Percentiles rank a stretch among this genome's conserved stretches.
phyloP scores from a whole-genome alignment of 2,888 invertebrate species.

The Steromphala cineraria region DNA sequence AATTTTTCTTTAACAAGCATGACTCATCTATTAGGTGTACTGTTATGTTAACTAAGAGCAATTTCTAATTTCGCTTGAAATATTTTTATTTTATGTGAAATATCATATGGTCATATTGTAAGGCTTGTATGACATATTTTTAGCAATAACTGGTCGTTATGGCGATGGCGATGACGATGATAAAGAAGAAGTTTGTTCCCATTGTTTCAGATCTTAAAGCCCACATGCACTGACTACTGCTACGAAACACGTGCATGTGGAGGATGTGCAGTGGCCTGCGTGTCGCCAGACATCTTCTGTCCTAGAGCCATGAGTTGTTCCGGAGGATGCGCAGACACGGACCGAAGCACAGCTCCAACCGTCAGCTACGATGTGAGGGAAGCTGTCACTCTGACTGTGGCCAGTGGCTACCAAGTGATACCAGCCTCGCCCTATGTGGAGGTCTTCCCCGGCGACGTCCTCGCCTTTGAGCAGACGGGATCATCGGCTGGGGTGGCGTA shows the following conservation, averaged over 20 bases:
- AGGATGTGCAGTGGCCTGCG: constrained; percentile 25
- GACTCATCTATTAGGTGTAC: too few species aligned
- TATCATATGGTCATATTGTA: too few species aligned
- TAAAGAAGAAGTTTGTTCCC: background rate
- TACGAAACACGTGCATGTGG: constrained; percentile 45
- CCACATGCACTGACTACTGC: constrained; percentile 45
- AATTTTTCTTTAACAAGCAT: too few species aligned
- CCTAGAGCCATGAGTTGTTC: constrained; percentile 22
- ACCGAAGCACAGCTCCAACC: background rate
- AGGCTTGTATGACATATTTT: too few species aligned
- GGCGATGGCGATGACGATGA: too few species aligned
- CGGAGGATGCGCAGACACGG: background rate
- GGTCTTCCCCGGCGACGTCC: constrained; percentile 52
- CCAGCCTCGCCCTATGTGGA: constrained; percentile 23
- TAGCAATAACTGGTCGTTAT: too few species aligned
- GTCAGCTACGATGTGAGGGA: constrained; percentile 21
- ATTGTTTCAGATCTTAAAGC: constrained; percentile 40
- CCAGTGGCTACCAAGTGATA: constrained; percentile 44
- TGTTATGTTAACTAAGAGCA: too few species aligned
- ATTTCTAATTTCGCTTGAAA: too few species aligned
- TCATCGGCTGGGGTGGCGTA: constrained; percentile 32
- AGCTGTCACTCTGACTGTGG: constrained; percentile 21
- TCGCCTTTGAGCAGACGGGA: constrained; percentile 44
- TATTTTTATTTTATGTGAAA: too few species aligned
- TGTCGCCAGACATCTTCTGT: constrained; percentile 16